phyloP scores from a whole-genome alignment of 2,888 invertebrate genomes.

The Nasonovia ribisnigri region DNA sequence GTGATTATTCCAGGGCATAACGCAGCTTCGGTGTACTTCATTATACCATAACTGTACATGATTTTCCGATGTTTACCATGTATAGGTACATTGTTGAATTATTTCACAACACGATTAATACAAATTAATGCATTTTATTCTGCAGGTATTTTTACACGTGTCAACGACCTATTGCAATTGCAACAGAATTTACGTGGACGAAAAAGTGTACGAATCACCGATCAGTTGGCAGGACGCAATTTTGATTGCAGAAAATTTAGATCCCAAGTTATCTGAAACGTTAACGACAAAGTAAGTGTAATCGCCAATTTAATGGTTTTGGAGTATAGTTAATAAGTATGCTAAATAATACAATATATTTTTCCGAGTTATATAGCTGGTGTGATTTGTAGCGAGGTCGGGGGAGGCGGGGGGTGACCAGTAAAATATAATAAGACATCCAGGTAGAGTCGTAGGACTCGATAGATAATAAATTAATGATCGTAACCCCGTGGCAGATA shows the following conservation, averaged over 20 bases:
- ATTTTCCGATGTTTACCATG: not conserved
- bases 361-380: not conserved
- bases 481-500: no score
- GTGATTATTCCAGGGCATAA: not conserved
- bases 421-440: no score
- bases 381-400: no score
- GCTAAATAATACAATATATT: not conserved
- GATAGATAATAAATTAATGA: no score
- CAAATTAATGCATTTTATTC: not conserved
- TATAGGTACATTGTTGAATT: not conserved
- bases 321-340: not conserved
- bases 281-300: conserved; percentile 76
- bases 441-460: no score
- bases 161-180: conserved; percentile 78
- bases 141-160: conserved; percentile 74
- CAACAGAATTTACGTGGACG: conserved; percentile 72
- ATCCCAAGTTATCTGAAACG: conserved; percentile 74
- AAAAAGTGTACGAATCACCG: conserved; percentile 74
- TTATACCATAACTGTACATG: not conserved
- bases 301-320: no score
- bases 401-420: no score
- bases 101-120: not conserved
- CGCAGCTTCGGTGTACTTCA: not conserved
- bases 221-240: conserved; percentile 80
- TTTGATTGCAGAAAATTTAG: conserved; percentile 76